phyloP scores from a whole-genome alignment of 2,797 vertebrate species.

The Pipistrellus pygmaeus region DNA sequence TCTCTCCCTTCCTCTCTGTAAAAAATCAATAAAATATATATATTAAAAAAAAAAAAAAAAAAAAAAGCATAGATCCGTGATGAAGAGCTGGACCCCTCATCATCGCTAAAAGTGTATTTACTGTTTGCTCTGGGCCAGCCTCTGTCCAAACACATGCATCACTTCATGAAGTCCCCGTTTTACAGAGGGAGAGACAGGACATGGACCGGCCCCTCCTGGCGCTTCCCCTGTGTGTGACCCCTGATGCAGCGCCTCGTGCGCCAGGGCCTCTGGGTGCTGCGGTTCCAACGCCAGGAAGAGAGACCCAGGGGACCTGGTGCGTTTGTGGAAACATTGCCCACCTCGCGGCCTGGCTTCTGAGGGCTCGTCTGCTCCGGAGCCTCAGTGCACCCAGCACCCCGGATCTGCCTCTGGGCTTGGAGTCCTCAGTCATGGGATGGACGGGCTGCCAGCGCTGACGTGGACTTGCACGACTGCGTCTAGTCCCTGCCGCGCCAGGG shows the following conservation, averaged over 20 bases:
- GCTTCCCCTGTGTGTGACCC: not conserved
- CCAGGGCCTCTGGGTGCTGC: not conserved
- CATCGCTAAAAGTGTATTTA: not conserved
- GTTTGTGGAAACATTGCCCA: too few species aligned
- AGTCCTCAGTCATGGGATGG: not conserved
- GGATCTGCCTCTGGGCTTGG: not conserved
- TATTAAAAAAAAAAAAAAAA: too few species aligned
- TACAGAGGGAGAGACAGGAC: not conserved
- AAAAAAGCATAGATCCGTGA: accelerated
- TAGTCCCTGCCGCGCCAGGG: not conserved
- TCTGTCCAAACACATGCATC: not conserved
- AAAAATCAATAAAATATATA: too few species aligned
- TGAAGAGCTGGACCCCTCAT: not conserved
- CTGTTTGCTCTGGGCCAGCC: not conserved
- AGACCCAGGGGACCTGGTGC: not conserved
- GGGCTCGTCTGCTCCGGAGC: not conserved
- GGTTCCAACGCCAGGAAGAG: not conserved
- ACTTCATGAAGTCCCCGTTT: not conserved
- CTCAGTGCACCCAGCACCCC: accelerated
- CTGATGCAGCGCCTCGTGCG: accelerated
- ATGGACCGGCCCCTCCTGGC: too few species aligned
- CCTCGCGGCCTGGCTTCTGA: not conserved
- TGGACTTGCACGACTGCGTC: not conserved
- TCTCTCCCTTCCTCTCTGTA: too few species aligned
- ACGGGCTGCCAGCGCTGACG: not conserved